Percentiles rank a stretch among this genome's conserved stretches.
Conservation (phyloP, 2,888 invertebrate genomes). For the Calephelis perditalis region DNA sequence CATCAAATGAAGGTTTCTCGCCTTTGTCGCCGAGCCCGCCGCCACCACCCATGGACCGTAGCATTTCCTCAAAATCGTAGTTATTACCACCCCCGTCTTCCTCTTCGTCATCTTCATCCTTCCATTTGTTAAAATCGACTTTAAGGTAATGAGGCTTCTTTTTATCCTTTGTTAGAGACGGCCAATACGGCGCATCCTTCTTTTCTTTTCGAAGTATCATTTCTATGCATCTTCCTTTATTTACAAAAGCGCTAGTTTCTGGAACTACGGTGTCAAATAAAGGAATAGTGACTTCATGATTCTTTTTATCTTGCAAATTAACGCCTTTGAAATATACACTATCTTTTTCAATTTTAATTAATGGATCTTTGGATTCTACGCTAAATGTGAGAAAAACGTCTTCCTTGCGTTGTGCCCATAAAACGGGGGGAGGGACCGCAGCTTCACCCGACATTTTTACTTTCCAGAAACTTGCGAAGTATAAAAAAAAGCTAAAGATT, state of each 20-base stretch:
- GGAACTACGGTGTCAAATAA: slow-evolving; percentile 90
- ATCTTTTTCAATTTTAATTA: slow-evolving; percentile 86
- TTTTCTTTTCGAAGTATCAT: slow-evolving; percentile 84
- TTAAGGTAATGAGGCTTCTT: slow-evolving; percentile 97
- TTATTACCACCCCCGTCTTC: slow-evolving; percentile 79
- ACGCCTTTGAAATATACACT: slow-evolving; percentile 90
- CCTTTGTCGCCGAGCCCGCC: slow-evolving; percentile 56
- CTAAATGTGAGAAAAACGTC: slow-evolving; percentile 92
- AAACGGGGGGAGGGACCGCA: slow-evolving; percentile 86
- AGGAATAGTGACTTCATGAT: slow-evolving; percentile 92
- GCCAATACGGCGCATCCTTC: slow-evolving; percentile 90
- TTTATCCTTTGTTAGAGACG: slow-evolving; percentile 89
- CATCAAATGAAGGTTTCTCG: slow-evolving; percentile 85
- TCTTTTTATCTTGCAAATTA: slow-evolving; percentile 89
- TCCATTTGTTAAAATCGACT: slow-evolving; percentile 98
- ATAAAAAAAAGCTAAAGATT: slow-evolving; percentile 22
- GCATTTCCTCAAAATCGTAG: slow-evolving; percentile 83
- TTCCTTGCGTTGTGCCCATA: slow-evolving; percentile 95
- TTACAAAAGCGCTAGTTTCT: slow-evolving; percentile 85
- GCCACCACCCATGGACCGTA: slow-evolving; percentile 84
- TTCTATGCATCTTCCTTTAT: slow-evolving; percentile 87
- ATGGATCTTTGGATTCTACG: slow-evolving; percentile 92
- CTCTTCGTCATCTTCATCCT: slow-evolving; percentile 97
- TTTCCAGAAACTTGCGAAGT: slow-evolving; percentile 14
- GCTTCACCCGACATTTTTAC: slow-evolving; percentile 68